Percentiles rank a stretch among this genome's conserved stretches.
Conservation (phyloP, 2,797 vertebrate genomes). For the Champsocephalus esox region DNA sequence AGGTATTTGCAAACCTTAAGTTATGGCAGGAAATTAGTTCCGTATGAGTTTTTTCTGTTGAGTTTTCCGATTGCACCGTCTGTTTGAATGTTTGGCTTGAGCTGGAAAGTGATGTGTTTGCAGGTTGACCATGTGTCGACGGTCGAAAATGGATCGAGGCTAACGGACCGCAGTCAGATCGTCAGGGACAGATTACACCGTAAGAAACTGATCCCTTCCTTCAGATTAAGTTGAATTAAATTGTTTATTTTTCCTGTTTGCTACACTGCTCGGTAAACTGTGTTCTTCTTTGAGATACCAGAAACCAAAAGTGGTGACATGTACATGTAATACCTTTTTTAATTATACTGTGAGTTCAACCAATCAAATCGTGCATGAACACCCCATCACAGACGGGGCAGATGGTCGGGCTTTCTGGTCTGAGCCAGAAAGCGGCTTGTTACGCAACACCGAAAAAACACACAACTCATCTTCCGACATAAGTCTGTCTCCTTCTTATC, state of each 20-base stretch:
- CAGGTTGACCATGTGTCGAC: conserved; percentile 81
- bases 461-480: not conserved
- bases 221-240: not conserved
- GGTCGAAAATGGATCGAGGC: conserved; percentile 78
- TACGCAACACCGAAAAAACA: too few species aligned
- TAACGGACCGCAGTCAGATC: conserved; percentile 85
- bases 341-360: too few species aligned
- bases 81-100: conserved; percentile 15
- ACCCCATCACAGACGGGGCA: too few species aligned
- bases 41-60: not conserved
- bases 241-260: not conserved
- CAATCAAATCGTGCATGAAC: too few species aligned
- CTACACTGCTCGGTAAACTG: not conserved
- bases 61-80: not conserved
- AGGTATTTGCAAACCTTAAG: too few species aligned
- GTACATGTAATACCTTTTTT: too few species aligned
- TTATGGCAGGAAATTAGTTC: too few species aligned
- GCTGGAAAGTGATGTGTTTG: conserved; percentile 44
- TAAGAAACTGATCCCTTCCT: conserved; percentile 50
- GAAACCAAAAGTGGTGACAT: not conserved
- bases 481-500: not conserved
- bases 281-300: not conserved
- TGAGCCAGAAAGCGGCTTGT: too few species aligned
- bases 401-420: too few species aligned
- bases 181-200: conserved; percentile 89